phyloP scores from a whole-genome alignment of 2,113 vertebrate genomes.

The Smithornis capensis region DNA sequence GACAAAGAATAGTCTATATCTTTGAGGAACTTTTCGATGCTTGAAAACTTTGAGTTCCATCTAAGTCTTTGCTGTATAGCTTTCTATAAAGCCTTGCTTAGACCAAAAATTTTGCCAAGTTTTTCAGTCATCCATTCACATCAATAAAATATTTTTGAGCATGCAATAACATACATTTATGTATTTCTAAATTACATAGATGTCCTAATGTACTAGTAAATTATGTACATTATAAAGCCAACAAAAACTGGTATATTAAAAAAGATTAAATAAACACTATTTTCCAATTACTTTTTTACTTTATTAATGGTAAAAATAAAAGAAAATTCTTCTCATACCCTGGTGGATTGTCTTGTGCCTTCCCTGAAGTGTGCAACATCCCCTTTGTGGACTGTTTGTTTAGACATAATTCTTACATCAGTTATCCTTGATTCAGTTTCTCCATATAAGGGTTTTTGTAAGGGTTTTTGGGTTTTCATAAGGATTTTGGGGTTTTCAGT shows the following conservation, averaged over 20 bases:
- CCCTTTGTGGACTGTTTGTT: not conserved
- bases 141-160: not conserved
- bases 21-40: not conserved
- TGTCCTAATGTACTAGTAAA: not conserved
- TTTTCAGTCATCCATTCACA: not conserved
- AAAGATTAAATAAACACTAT: not conserved
- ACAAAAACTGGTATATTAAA: not conserved
- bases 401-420: not conserved
- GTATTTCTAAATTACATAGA: not conserved
- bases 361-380: fast-evolving
- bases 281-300: not conserved
- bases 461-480: not conserved
- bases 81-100: not conserved
- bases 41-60: not conserved
- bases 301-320: not conserved
- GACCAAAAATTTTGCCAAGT: not conserved
- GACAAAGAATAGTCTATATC: not conserved
- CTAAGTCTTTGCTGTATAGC: not conserved
- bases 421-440: not conserved
- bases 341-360: not conserved
- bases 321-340: not conserved
- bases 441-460: not conserved
- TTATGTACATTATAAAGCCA: not conserved
- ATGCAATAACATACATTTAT: not conserved
- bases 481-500: not conserved